Conservation (phyloP, 1,140 invertebrate genomes). For the Orchesella cincta region DNA sequence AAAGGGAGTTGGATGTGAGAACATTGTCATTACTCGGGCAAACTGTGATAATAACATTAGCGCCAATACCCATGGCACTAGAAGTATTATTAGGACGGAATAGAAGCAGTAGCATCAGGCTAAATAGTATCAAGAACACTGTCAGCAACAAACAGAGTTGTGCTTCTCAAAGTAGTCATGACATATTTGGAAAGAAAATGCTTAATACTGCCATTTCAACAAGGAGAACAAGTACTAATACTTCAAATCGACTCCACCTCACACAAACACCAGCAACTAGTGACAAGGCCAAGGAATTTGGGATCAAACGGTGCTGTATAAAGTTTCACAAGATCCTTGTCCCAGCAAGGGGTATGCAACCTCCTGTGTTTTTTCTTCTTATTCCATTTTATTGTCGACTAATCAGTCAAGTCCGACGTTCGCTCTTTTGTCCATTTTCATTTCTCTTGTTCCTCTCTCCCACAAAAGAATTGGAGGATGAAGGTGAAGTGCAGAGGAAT, state of each 20-base stretch:
- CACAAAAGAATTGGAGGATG: neutral
- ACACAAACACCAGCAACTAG: slow-evolving; percentile 1
- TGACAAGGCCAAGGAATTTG: slow-evolving; percentile 20
- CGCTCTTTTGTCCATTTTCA: too few relatives aligned
- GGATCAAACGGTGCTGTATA: neutral
- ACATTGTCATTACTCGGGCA: neutral
- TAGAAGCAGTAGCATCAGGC: neutral
- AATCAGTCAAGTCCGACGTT: too few relatives aligned
- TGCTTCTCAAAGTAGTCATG: neutral
- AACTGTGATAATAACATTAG: neutral
- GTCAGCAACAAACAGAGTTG: neutral
- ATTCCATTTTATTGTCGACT: too few relatives aligned
- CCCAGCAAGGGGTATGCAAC: slow-evolving; percentile 6
- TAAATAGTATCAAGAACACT: neutral
- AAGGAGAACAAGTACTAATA: neutral
- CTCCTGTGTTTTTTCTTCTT: neutral
- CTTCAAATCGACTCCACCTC: slow-evolving; percentile 7
- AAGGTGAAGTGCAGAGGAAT: too few relatives aligned
- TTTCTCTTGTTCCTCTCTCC: too few relatives aligned
- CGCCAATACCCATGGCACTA: neutral
- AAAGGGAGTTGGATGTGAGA: neutral
- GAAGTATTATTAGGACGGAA: neutral
- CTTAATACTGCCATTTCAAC: neutral
- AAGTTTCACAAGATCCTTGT: slow-evolving; percentile 10
- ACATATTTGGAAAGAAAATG: slow-evolving; percentile 15